Evolutionary conservation across 2,888 invertebrate species (phyloP).

Genomic region (Glyphotaelius pellucidus): DNA sequence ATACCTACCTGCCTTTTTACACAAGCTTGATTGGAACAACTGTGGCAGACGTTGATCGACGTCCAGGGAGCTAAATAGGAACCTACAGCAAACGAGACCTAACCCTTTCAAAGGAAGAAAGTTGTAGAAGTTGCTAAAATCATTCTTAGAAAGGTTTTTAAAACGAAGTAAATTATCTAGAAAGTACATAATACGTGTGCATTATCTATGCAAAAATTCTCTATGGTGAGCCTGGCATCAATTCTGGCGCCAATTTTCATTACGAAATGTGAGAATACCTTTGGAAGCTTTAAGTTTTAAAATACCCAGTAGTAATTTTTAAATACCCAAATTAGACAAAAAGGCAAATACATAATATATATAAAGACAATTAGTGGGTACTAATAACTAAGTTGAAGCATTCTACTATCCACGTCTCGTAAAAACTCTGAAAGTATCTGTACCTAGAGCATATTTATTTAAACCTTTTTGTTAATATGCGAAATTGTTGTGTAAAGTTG

Average conservation of each 20-base stretch:
- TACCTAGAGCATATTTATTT: too few species aligned
- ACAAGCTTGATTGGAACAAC: constrained; percentile 21
- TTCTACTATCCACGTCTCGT: too few species aligned
- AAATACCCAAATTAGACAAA: too few species aligned
- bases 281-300: too few species aligned
- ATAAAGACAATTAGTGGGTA: too few species aligned
- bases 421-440: too few species aligned
- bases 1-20: background rate
- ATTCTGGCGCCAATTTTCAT: too few species aligned
- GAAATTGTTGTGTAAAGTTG: background rate
- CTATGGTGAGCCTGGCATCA: background rate
- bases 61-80: background rate
- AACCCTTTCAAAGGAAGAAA: background rate
- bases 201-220: background rate
- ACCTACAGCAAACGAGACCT: background rate
- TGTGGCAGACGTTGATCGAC: constrained; percentile 22
- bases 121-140: background rate
- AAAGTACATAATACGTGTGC: background rate
- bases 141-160: background rate
- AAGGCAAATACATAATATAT: too few species aligned
- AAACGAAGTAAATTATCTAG: background rate
- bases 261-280: too few species aligned
- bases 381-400: too few species aligned
- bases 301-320: too few species aligned
- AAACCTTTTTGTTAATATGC: too few species aligned